Base-by-base conservation (phyloP, 2,113 vertebrate genomes). In the Phylloscopus whistleri region DNA sequence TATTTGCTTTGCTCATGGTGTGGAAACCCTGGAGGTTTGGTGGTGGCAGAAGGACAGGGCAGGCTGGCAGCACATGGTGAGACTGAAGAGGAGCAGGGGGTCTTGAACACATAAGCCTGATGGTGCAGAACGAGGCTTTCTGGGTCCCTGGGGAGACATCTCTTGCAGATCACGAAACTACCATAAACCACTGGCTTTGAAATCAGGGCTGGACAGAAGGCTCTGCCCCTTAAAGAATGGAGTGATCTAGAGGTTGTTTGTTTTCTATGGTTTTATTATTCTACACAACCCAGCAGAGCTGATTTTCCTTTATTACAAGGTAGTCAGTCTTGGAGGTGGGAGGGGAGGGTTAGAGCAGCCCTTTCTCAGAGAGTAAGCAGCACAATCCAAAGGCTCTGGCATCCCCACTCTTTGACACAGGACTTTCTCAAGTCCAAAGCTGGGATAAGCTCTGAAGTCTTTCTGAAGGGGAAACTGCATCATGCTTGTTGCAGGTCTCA, bases 351-450 rank as follows among this genome's bases (percentile, higher is more conserved):
- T 73, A 53, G 46, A 60, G 16, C 17, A 62, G 10, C 10, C 11
- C 11, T 14, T 87, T 77, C 1, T 1, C 24, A 60, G 27, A 48
- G 19, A 44, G 18, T 13, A 49, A 77, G 37, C 0, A 1, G 5
- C 19, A 73, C 16, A 37, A 7, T 24, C 28, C 46, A 53, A 66
- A 77, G 44, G 26, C 26, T 76, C 39, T 66, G 26, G 4, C 10
- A 9, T 75, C 3, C 28, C 19, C 0, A 1, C 3, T 55, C 8
- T 46, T 53, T 59, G 11, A 62, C 30, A 72, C 13, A 21, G 18
- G 27, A 52, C 28, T 19, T 83, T 55, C 33, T 58, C 10, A 69
- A 78, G 18, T n/a, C 5, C 28, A 55, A 44, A 76, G 11, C 1
- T 37, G 31, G 48, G 37, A 85, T 10, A 78, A 53, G 26, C 13